Evolutionary conservation across 2,113 vertebrate species (phyloP), one percentile per base, ranked within the genome.

Genomic region (Melanerpes aurifrons): DNA sequence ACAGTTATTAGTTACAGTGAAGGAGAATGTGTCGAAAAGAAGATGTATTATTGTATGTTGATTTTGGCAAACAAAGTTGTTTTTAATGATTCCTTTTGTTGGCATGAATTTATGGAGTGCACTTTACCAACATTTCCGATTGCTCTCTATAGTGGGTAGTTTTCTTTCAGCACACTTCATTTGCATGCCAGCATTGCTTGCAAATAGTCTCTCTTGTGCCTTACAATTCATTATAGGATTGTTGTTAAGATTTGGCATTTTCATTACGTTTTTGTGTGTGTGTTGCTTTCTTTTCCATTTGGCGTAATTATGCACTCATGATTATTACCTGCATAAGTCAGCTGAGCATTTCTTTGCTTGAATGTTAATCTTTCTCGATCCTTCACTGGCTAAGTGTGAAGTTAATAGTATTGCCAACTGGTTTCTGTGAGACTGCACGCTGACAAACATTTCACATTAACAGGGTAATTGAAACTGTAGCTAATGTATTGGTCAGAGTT

Each of bases 401-500:
- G 80, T 83, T 93, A 94, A 73, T 86, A 75, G 93, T 90, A 21
- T 57, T 93, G 85, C 72, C 87, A 37, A 89, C 77, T 94, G 54
- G 90, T 83, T 93, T 86, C 92, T 92, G 67, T 66, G 78, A 93
- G 59, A 14, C 87, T 74, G 50, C 45, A n/a, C 76, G 92, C 72
- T 91, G 78, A 76, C 95, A 92, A 89, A 37, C 40, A 47, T 90
- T 75, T 82, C 67, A 74, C 86, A 81, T 89, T 95, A 95, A 80
- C 75, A 74, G 90, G 21, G 26, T 61, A 63, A 94, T 82, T 92
- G 93, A 96, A 96, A 93, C 89, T 96, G 69, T 66, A 93, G 81
- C 90, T 68, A 87, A 90, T 90, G 70, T 82, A 91, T 94, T 89
- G 76, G 89, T 95, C 56, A 85, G 88, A 95, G 68, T 54, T 53